Evolutionary conservation across 1,140 invertebrate species (phyloP).

Genomic region (Nilaparvata lugens): DNA sequence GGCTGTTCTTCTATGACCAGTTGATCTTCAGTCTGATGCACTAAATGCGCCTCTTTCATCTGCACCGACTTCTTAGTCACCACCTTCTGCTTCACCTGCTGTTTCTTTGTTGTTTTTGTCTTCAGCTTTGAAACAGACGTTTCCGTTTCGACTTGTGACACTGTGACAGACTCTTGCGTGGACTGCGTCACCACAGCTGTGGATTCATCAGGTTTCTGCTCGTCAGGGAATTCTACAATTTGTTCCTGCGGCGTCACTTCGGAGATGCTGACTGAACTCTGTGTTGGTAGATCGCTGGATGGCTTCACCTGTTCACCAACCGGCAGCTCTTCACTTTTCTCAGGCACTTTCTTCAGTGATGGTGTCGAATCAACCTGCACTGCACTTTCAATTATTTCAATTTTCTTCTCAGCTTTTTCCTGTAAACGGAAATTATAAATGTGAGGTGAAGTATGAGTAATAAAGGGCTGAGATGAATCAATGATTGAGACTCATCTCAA

Average conservation of each 20-base stretch:
- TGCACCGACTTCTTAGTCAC: slow-evolving; percentile 14
- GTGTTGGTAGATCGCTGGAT: slow-evolving; percentile 33
- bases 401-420: slow-evolving; percentile 18
- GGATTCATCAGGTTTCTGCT: not conserved
- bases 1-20: not conserved
- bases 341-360: slow-evolving; percentile 26
- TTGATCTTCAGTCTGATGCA: not conserved
- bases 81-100: slow-evolving; percentile 15
- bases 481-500: too few species aligned
- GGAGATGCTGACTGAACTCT: slow-evolving; percentile 49
- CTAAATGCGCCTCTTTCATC: slow-evolving; percentile 5
- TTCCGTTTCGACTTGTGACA: slow-evolving; percentile 17
- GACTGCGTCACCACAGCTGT: slow-evolving; percentile 9
- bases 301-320: not conserved
- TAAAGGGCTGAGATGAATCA: too few species aligned
- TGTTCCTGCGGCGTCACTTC: slow-evolving; percentile 41
- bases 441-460: too few species aligned
- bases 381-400: slow-evolving; percentile 13
- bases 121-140: slow-evolving; percentile 18
- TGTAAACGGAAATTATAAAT: slow-evolving; percentile 3
- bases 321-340: slow-evolving; percentile 1
- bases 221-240: slow-evolving; percentile 13
- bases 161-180: slow-evolving; percentile 12
- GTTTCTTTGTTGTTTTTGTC: slow-evolving; percentile 16
- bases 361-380: not conserved